Base-by-base conservation (phyloP, 2,888 invertebrate genomes). In the Chrysopilus asiliformis region DNA sequence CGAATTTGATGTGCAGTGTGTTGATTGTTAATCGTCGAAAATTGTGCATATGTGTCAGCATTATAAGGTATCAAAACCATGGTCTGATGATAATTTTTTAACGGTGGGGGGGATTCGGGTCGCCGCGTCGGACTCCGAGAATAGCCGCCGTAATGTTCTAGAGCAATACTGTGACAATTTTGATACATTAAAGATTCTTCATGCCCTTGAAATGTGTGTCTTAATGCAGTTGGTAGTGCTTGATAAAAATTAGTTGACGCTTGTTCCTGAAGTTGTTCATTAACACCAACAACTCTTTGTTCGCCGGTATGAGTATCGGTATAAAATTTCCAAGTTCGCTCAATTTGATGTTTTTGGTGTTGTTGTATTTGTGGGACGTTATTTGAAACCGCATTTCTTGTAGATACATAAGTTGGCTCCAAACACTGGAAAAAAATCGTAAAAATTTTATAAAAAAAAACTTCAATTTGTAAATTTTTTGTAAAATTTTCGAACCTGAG, bases 81-180 rank as follows among this genome's bases (percentile, higher is more conserved):
- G 2, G 78, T 72, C 54, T 79, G 76, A 44, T 79, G 77, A 52
- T 76, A 76, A 45, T 67, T 73, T 22, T 75, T 66, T 40, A 78
- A 68, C 1, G 79, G 79, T 1, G 79, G 78, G 5, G 79, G 79
- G 0, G 79, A 79, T 55, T 77, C 75, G 0, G 79, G 76, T 14
- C 78, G 63, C 14, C 62, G 44, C 2, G 60, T 63, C 14, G 63
- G 63, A 41, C 61, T 63, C 33, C 61, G 48, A 1, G 60, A 66
- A 42, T 61, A 67, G 32, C 65, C 60, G 24, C 60, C 56, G 32
- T 43, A 34, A 30, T 45, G 56, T 39, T 45, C 51, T 52, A 60
- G 51, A 8, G 45, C 41, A 16, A 48, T 43, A 14, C 55, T 57
- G 37, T 60, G 60, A 36, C 63, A 63, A 36, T 61, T 63, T 44